Conservation (phyloP, 2,113 vertebrate genomes). For the Cynocephalus volans region DNA sequence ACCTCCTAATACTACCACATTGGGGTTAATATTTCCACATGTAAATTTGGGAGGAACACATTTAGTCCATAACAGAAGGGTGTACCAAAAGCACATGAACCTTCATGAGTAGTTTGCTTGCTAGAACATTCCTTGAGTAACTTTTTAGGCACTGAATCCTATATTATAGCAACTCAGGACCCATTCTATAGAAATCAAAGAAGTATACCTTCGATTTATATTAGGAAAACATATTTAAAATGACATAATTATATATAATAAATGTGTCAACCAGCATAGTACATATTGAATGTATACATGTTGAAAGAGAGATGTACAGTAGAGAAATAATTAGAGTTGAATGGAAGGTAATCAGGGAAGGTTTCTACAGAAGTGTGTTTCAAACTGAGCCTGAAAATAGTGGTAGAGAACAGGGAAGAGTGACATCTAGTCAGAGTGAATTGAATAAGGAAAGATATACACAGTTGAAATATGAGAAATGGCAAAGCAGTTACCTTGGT, state of each 20-base stretch:
- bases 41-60: neutral
- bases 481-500: constrained; percentile 13
- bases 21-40: neutral
- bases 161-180: neutral
- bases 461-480: constrained; percentile 65
- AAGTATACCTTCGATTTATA: neutral
- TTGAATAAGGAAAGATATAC: neutral
- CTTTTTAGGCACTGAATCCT: neutral
- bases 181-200: constrained; percentile 35
- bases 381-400: neutral
- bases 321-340: neutral
- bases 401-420: neutral
- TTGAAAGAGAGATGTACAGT: neutral
- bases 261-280: neutral
- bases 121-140: neutral
- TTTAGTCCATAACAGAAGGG: neutral
- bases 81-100: neutral
- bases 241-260: neutral
- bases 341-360: neutral
- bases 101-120: neutral
- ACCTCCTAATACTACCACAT: neutral
- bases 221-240: neutral
- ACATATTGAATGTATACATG: neutral
- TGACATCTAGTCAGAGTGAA: neutral
- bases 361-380: constrained; percentile 39